phyloP scores from a whole-genome alignment of 2,888 invertebrate species.

The Andrena bicolor region DNA sequence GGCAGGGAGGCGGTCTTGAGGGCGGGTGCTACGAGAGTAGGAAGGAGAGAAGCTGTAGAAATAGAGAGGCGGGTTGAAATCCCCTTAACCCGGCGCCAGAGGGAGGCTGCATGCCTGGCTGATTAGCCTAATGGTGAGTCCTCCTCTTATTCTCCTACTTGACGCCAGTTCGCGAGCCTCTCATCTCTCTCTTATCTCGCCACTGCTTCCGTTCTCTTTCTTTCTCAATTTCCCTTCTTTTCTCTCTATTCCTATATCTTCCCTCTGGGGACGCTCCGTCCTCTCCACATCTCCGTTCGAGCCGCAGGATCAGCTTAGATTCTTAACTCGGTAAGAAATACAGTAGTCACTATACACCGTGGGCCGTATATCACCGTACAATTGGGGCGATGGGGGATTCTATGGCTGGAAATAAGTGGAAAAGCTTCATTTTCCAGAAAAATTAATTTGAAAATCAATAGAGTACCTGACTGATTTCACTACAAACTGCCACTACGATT shows the following conservation, averaged over 20 bases:
- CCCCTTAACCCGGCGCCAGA: conserved; percentile 79
- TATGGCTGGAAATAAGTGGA: no score
- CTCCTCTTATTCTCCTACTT: conserved; percentile 82
- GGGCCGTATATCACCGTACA: no score
- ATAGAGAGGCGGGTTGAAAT: conserved; percentile 77
- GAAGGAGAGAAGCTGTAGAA: conserved; percentile 70
- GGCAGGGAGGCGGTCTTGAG: conserved; percentile 52
- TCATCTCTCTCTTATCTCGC: conserved; percentile 66
- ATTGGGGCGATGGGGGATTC: no score
- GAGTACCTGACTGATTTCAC: no score
- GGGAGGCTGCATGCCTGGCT: conserved; percentile 80
- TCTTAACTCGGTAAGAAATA: conserved; percentile 81
- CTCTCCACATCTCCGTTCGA: conserved; percentile 59
- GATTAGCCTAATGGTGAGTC: conserved; percentile 84
- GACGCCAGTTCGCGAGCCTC: conserved; percentile 82
- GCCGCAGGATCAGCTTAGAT: conserved; percentile 62
- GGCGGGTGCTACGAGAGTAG: conserved; percentile 59
- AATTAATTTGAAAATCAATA: no score
- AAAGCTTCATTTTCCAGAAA: no score
- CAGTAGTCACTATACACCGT: conserved; percentile 77
- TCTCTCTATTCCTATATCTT: conserved; percentile 19
- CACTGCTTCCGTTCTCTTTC: conserved; percentile 52
- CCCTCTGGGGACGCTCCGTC: conserved; percentile 53
- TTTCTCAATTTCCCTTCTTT: conserved; percentile 25
- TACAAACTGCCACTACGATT: no score